Evolutionary conservation across 1,140 invertebrate species (phyloP).

Genomic region (Drosophila sulfurigaster): DNA sequence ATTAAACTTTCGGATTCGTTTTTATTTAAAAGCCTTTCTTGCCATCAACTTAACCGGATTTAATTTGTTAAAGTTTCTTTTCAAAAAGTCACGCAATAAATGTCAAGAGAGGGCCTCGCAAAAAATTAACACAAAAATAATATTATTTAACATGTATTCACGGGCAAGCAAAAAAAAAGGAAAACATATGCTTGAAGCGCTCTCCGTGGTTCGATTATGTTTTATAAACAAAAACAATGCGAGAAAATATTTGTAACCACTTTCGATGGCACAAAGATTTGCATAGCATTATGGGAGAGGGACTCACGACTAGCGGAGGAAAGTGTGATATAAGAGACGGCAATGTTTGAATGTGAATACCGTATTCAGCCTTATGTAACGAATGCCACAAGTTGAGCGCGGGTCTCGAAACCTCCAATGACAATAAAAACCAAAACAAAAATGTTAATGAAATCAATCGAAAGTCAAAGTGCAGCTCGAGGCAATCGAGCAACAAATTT

Average conservation of each 20-base stretch:
- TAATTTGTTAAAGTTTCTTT: background rate
- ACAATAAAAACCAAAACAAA: slow-evolving; percentile 7
- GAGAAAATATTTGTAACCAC: slow-evolving; percentile 23
- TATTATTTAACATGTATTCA: slow-evolving; percentile 34
- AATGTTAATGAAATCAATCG: slow-evolving; percentile 35
- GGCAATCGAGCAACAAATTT: background rate
- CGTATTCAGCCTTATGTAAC: slow-evolving; percentile 25
- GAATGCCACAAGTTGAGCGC: slow-evolving; percentile 3
- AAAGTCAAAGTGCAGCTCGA: slow-evolving; percentile 39
- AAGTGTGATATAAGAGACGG: slow-evolving; percentile 41
- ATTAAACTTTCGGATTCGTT: slow-evolving; percentile 1
- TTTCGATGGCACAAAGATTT: slow-evolving; percentile 41
- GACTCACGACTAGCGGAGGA: background rate
- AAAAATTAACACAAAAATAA: slow-evolving; percentile 17
- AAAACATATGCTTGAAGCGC: slow-evolving; percentile 16
- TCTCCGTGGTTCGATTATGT: background rate
- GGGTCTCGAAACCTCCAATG: slow-evolving; percentile 10
- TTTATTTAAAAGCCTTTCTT: background rate
- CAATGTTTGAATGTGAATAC: slow-evolving; percentile 7
- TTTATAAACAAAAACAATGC: slow-evolving; percentile 12
- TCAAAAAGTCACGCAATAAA: slow-evolving; percentile 13
- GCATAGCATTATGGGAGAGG: slow-evolving; percentile 24
- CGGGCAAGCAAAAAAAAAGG: background rate
- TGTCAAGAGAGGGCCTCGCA: slow-evolving; percentile 2
- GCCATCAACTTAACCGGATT: slow-evolving; percentile 5